These are phyloP conservation scores for Oryzias dopingdopingensis DNA, from an alignment of 2,797 vertebrate genomes.

Conservation along the genomic window DNA sequence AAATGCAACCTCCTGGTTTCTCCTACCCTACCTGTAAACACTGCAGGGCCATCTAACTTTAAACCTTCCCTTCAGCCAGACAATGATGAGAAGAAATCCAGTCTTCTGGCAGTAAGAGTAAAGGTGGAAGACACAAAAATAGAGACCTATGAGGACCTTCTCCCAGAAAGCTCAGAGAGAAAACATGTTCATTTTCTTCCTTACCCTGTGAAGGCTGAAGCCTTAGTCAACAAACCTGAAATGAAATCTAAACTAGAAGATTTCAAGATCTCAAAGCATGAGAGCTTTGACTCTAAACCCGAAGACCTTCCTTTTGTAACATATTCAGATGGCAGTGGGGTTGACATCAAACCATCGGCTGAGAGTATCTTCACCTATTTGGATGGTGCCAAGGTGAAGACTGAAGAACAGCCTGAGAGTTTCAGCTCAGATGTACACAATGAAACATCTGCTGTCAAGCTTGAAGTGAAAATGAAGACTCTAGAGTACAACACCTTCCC, in stretches of 20 bases:
- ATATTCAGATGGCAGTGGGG: slow-evolving; percentile 19
- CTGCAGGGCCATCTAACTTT: slow-evolving; percentile 22
- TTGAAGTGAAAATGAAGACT: slow-evolving; percentile 48
- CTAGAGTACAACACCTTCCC: slow-evolving; percentile 44
- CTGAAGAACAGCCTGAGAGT: slow-evolving; percentile 38
- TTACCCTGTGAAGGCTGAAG: slow-evolving; percentile 40
- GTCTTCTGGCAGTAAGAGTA: slow-evolving; percentile 25
- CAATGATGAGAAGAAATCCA: slow-evolving; percentile 29
- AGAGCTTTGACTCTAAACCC: slow-evolving; percentile 35
- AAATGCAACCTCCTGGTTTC: slow-evolving; percentile 20
- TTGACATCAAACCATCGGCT: slow-evolving; percentile 46
- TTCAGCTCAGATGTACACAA: slow-evolving; percentile 24
- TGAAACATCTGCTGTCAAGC: slow-evolving; percentile 40
- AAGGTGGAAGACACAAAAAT: slow-evolving; percentile 56
- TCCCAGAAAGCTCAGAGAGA: slow-evolving; percentile 41
- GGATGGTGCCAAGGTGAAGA: slow-evolving; percentile 29
- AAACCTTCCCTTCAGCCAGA: slow-evolving; percentile 20
- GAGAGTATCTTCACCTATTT: slow-evolving; percentile 21
- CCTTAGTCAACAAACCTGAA: slow-evolving; percentile 50
- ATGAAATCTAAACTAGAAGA: slow-evolving; percentile 66
- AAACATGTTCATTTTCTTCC: slow-evolving; percentile 38
- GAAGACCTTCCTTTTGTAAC: slow-evolving; percentile 38
- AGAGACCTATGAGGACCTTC: slow-evolving; percentile 24
- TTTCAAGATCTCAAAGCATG: slow-evolving; percentile 45
- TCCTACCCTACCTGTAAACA: background rate